phyloP scores from a whole-genome alignment of 2,888 invertebrate species.

The Harpalus rubripes region DNA sequence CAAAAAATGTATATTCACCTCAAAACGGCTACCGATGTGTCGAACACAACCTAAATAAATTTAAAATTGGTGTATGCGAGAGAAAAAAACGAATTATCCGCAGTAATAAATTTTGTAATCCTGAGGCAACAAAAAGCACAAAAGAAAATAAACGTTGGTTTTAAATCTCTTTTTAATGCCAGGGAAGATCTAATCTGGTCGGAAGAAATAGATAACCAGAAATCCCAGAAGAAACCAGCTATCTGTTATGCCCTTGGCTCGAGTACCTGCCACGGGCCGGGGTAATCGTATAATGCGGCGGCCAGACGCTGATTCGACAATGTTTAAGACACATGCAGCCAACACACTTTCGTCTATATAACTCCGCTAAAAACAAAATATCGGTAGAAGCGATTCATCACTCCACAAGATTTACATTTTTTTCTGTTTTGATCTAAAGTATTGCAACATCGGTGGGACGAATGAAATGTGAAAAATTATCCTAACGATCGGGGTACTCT shows the following conservation, averaged over 20 bases:
- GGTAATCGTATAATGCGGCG: slow-evolving; percentile 52
- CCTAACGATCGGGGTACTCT: too few species aligned
- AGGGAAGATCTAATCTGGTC: slow-evolving; percentile 63
- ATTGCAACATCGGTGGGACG: too few species aligned
- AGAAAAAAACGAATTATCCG: slow-evolving; percentile 57
- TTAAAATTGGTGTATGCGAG: slow-evolving; percentile 22
- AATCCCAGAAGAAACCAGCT: slow-evolving; percentile 65
- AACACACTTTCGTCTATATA: too few species aligned
- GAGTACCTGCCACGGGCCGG: slow-evolving; percentile 7
- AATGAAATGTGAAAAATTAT: too few species aligned
- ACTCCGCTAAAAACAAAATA: too few species aligned
- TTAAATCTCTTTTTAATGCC: slow-evolving; percentile 67
- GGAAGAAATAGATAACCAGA: slow-evolving; percentile 66
- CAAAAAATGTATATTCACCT: background rate
- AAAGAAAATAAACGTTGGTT: slow-evolving; percentile 64
- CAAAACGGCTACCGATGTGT: background rate
- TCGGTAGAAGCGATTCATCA: too few species aligned
- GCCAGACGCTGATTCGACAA: slow-evolving; percentile 48
- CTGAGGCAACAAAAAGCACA: slow-evolving; percentile 60
- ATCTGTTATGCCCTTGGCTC: slow-evolving; percentile 59
- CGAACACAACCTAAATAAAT: slow-evolving; percentile 15
- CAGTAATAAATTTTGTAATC: slow-evolving; percentile 65
- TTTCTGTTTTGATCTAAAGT: too few species aligned
- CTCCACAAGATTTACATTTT: too few species aligned
- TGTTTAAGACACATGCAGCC: slow-evolving; percentile 32